phyloP scores from a whole-genome alignment of 2,113 vertebrate genomes.

The Pteronura brasiliensis region DNA sequence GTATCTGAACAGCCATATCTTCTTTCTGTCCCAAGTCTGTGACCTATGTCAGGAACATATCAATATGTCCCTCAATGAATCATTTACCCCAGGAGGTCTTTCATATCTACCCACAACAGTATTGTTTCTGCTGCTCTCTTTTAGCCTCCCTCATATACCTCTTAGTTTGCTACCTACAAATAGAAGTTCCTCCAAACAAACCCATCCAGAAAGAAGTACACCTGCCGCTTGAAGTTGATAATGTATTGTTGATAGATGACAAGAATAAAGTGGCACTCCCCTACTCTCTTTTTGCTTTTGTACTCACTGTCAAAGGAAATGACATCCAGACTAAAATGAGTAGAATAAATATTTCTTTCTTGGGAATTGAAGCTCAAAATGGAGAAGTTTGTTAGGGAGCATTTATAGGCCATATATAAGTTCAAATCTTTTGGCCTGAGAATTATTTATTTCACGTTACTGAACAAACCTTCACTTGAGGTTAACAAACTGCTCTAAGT shows the following conservation, averaged over 20 bases:
- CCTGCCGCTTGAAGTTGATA: conserved; percentile 20
- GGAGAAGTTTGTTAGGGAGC: not conserved
- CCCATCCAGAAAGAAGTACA: not conserved
- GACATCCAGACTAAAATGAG: not conserved
- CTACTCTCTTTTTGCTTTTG: conserved; percentile 23
- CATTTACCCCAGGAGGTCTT: not conserved
- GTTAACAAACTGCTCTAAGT: not conserved
- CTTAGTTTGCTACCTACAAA: not conserved
- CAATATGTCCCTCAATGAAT: not conserved
- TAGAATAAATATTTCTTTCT: not conserved
- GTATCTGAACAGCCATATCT: not conserved
- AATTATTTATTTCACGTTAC: conserved; percentile 20
- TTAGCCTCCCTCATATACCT: not conserved
- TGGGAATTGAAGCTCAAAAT: not conserved
- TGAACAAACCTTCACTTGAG: conserved; percentile 18
- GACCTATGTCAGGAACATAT: not conserved
- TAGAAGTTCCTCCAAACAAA: conserved; percentile 30
- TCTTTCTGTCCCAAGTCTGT: not conserved
- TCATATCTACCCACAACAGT: not conserved
- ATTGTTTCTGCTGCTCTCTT: not conserved
- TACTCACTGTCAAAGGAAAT: conserved; percentile 18
- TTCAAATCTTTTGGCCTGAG: conserved; percentile 47
- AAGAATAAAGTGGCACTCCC: conserved; percentile 25
- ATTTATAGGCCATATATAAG: not conserved
- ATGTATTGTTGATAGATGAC: not conserved